phyloP scores from a whole-genome alignment of 1,140 invertebrate species.

The Cyrtorhinus lividipennis region DNA sequence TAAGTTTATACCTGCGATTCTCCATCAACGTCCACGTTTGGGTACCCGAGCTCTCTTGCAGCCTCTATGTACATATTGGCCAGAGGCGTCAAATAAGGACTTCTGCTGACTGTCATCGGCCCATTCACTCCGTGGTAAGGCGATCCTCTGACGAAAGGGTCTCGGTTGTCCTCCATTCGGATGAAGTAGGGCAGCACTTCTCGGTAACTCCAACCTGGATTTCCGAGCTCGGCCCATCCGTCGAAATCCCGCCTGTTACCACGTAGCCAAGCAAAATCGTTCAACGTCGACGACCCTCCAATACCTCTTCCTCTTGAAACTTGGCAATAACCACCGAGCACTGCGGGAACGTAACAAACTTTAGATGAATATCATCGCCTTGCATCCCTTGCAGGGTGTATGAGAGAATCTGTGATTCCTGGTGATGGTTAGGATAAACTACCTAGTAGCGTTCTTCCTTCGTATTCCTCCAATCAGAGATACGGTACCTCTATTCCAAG shows the following conservation, averaged over 20 bases:
- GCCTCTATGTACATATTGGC: conserved; percentile 34
- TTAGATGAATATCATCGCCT: no score
- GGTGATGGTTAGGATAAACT: no score
- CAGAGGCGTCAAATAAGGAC: conserved; percentile 41
- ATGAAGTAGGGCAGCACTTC: conserved; percentile 34
- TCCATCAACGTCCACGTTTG: conserved; percentile 31
- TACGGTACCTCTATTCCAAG: no score
- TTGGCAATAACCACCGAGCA: conserved; percentile 24
- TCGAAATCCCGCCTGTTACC: conserved; percentile 43
- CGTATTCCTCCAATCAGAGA: no score
- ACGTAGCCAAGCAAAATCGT: conserved; percentile 46
- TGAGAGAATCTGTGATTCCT: no score
- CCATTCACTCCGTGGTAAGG: conserved; percentile 43
- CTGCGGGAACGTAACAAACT: conserved; percentile 4
- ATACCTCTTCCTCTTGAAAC: conserved; percentile 35
- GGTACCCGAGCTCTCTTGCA: conserved; percentile 35
- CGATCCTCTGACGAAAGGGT: conserved; percentile 55
- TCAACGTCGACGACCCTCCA: conserved; percentile 46
- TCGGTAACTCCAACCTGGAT: conserved; percentile 38
- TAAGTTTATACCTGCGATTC: background rate
- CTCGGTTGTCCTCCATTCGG: conserved; percentile 40
- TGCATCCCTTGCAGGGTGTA: no score
- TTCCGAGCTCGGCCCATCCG: conserved; percentile 34
- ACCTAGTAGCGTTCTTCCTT: no score
- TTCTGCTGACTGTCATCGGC: conserved; percentile 33